phyloP scores from a whole-genome alignment of 2,888 invertebrate genomes.

The Ormyrus thymus region DNA sequence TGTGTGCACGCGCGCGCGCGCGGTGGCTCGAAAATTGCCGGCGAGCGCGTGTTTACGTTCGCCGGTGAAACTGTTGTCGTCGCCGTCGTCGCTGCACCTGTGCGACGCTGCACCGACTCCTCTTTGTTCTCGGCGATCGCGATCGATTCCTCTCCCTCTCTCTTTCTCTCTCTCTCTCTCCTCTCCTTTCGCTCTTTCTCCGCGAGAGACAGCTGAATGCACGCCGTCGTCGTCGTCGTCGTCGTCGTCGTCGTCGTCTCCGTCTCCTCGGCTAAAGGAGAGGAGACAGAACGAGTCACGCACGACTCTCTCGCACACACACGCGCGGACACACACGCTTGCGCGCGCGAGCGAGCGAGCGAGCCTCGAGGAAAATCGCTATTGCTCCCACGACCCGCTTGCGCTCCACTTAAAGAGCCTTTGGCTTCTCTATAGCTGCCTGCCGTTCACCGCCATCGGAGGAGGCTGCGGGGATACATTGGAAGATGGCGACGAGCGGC shows the following conservation, averaged over 20 bases:
- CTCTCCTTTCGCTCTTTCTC: background rate
- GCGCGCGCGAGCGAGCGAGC: background rate
- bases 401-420: constrained; percentile 56
- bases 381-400: constrained; percentile 59
- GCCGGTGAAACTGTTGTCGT: no score
- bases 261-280: background rate
- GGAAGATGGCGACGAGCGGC: constrained; percentile 50
- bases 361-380: constrained; percentile 56
- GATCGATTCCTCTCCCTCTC: background rate
- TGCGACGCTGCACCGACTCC: constrained; percentile 2
- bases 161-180: constrained; percentile 3
- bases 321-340: background rate
- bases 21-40: no score
- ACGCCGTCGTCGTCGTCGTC: background rate
- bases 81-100: constrained; percentile 17
- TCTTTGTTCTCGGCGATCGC: constrained; percentile 51
- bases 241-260: background rate
- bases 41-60: no score
- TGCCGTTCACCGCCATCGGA: constrained; percentile 38
- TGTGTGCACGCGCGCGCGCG: no score
- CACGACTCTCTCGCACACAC: background rate
- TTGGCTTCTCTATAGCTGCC: constrained; percentile 9
- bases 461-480: constrained; percentile 47
- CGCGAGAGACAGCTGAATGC: background rate
- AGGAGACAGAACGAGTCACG: no score